Conservation (phyloP, 1,140 invertebrate genomes). For the Hylaeus anthracinus region DNA sequence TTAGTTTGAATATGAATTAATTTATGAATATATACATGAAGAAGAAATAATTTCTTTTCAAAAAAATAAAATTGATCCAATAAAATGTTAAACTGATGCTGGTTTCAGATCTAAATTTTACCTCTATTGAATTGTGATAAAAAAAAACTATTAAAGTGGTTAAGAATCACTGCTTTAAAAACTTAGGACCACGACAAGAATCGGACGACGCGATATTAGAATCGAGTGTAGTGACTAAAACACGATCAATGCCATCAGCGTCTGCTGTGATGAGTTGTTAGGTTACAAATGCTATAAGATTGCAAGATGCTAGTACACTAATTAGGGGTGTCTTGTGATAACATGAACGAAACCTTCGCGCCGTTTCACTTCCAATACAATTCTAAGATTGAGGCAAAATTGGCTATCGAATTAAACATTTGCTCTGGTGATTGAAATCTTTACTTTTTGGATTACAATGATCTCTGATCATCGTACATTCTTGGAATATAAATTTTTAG, state of each 20-base stretch:
- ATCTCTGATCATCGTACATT: neutral
- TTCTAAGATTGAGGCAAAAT: neutral
- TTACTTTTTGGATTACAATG: neutral
- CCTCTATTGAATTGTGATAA: too few species aligned
- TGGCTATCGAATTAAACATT: neutral
- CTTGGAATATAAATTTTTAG: neutral
- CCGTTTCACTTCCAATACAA: neutral
- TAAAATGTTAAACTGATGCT: too few species aligned
- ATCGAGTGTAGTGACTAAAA: neutral
- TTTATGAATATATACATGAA: too few species aligned
- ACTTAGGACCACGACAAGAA: neutral
- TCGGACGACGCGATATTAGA: neutral
- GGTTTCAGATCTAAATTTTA: too few species aligned
- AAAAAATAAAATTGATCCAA: too few species aligned
- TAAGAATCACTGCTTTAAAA: neutral
- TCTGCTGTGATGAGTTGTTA: slow-evolving; percentile 25
- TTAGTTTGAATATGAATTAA: too few species aligned
- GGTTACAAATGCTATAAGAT: neutral
- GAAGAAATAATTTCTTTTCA: too few species aligned
- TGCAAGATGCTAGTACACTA: neutral
- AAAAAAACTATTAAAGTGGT: too few species aligned
- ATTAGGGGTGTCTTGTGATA: slow-evolving; percentile 4
- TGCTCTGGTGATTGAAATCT: neutral
- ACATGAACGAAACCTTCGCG: neutral
- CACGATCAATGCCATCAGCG: neutral